Evolutionary conservation across 2,888 invertebrate genomes (phyloP), one percentile per base, ranked within the genome.

Genomic region (Andrena camellia): DNA sequence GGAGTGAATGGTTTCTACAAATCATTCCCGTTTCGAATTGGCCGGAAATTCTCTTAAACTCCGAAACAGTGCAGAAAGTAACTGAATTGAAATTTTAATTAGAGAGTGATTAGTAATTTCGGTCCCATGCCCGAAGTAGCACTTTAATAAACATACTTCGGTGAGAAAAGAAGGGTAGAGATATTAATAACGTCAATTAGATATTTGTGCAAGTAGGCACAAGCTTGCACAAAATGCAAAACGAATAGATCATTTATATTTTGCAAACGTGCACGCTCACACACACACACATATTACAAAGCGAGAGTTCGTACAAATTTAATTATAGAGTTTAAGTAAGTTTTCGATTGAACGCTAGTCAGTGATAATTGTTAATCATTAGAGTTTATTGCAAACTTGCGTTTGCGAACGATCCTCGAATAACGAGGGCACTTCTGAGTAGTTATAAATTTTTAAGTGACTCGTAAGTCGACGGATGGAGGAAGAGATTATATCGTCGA

Each of bases 111-210:
- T 42, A 31, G 29, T 71, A 17, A 52, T 17, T 52, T 50, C 33
- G 8, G 10, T 62, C 66, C 23, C 48, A 17, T 8, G 23, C 50
- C 31, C n/a, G 42, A 35, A n/a, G n/a, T 2, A 20, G 2, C 50
- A 23, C 52, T 59, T 71, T 50, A 66, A 52, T 2, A 8, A 80
- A 6, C 35, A 20, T 66, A 52, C 50, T 77, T 69, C 54, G 57
- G 42, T 60, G 42, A 17, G 33, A 69, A 62, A 26, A 31, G 20
- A 23, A 23, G 26, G 6, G 69, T 63, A 54, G 52, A 26, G 17
- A 63, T 69, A 69, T 78, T n/a, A 13, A 50, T 77, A 60, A 80
- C 42, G 80, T 78, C 79, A 78, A 80, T 80, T 80, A 80, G 71
- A 62, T 31, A 79, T 60, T 67, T 31, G 78, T 64, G 78, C 79